These are phyloP conservation scores for Dusona sp. DNA, from an alignment of 2,888 invertebrate species.

Conservation along the genomic window DNA sequence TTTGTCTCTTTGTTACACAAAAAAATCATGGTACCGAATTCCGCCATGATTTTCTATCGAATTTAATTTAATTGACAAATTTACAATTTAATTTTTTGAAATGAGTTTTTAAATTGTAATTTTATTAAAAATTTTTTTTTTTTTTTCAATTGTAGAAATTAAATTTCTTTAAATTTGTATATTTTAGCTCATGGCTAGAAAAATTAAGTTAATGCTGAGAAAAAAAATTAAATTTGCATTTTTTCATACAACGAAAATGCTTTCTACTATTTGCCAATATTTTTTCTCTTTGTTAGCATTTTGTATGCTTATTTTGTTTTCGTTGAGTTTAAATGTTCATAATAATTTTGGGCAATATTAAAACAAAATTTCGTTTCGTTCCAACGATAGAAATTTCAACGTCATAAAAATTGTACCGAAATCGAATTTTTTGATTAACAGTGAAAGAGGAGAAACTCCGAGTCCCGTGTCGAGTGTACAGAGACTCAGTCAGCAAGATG, in stretches of 20 bases:
- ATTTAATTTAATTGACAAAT: too few species aligned
- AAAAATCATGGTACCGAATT: too few species aligned
- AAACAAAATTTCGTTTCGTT: not conserved
- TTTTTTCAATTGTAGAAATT: too few species aligned
- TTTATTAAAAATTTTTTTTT: too few species aligned
- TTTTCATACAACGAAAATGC: not conserved
- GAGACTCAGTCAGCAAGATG: conserved; percentile 91
- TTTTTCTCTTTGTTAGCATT: not conserved
- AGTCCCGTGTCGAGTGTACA: conserved; percentile 96
- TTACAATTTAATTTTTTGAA: too few species aligned
- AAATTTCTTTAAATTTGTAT: too few species aligned
- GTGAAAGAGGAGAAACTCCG: conserved; percentile 91
- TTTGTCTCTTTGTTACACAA: too few species aligned
- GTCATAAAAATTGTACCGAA: not conserved
- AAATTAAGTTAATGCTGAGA: not conserved
- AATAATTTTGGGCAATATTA: not conserved
- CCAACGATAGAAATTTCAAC: not conserved
- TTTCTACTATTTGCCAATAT: not conserved
- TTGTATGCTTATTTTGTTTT: too few species aligned
- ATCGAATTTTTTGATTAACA: conserved; percentile 76
- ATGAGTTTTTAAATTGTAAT: too few species aligned
- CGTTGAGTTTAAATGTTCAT: too few species aligned
- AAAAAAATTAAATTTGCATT: not conserved
- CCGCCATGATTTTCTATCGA: too few species aligned
- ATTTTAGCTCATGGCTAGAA: not conserved